These are phyloP conservation scores for Saccopteryx bilineata DNA, from an alignment of 2,113 vertebrate species.

Conservation along the genomic window DNA sequence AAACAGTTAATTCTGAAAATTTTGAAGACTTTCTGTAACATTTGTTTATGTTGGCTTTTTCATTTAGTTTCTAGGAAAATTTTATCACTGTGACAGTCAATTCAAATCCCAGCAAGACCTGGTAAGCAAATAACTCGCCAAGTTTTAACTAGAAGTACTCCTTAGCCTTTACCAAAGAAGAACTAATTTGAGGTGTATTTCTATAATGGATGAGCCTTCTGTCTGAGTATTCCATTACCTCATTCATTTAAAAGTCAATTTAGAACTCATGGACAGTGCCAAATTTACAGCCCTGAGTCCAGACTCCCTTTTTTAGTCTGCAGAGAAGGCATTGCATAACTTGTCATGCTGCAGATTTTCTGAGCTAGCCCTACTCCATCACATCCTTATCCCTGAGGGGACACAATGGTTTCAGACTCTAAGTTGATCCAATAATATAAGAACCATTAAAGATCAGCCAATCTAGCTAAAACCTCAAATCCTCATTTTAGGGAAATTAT, in stretches of 20 bases:
- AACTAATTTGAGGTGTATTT: constrained; percentile 83
- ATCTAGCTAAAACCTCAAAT: neutral
- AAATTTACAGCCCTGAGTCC: constrained; percentile 79
- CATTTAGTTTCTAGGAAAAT: constrained; percentile 82
- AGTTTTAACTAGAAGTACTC: constrained; percentile 79
- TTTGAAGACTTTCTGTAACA: constrained; percentile 67
- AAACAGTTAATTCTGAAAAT: constrained; percentile 67
- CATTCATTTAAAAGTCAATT: constrained; percentile 83
- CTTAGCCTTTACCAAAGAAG: constrained; percentile 78
- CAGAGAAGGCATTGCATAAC: constrained; percentile 77
- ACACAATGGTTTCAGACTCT: constrained; percentile 69
- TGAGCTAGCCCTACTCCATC: constrained; percentile 73
- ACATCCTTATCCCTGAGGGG: constrained; percentile 62
- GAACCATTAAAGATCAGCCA: constrained; percentile 66
- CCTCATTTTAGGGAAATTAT: neutral
- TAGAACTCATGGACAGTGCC: constrained; percentile 72
- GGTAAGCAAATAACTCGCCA: constrained; percentile 80
- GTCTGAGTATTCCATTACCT: constrained; percentile 81
- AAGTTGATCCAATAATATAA: constrained; percentile 55
- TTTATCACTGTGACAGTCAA: constrained; percentile 80
- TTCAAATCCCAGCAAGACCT: constrained; percentile 77
- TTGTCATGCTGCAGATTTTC: constrained; percentile 76
- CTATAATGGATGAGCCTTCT: constrained; percentile 81
- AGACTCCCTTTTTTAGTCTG: constrained; percentile 81
- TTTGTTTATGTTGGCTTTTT: constrained; percentile 82